Percentiles rank a stretch among this genome's conserved stretches.
These are phyloP conservation scores for Odobenus rosmarus DNA, from an alignment of 2,113 vertebrate genomes.

Conservation along the genomic window DNA sequence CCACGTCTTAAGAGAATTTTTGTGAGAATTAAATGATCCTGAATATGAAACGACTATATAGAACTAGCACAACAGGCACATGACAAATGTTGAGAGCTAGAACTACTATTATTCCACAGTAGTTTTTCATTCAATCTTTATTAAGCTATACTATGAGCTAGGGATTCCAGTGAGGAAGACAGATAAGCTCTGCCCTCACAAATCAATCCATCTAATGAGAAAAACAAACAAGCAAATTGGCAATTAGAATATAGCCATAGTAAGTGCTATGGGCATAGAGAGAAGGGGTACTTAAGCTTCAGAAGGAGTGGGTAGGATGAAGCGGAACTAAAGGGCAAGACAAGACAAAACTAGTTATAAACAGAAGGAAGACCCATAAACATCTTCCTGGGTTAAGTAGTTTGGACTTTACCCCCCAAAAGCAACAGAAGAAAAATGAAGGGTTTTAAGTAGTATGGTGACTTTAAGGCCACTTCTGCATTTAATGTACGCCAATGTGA, in stretches of 20 bases:
- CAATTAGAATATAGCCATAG: not conserved
- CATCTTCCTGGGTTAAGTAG: not conserved
- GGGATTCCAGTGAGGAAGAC: not conserved
- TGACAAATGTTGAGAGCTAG: not conserved
- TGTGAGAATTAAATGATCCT: not conserved
- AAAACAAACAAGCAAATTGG: not conserved
- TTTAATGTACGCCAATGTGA: not conserved
- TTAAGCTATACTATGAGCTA: not conserved
- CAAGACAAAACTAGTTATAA: conserved; percentile 4
- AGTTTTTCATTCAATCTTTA: conserved; percentile 4
- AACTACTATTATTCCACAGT: not conserved
- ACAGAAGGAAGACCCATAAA: not conserved
- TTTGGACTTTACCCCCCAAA: not conserved
- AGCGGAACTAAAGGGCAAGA: not conserved
- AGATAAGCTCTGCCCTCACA: not conserved
- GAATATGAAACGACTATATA: not conserved
- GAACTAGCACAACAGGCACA: not conserved
- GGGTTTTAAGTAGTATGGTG: not conserved
- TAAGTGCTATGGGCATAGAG: not conserved
- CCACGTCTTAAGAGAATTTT: not conserved
- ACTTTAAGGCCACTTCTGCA: not conserved
- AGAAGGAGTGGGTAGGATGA: not conserved
- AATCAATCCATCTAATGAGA: not conserved
- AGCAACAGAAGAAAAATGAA: not conserved
- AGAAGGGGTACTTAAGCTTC: not conserved